Conservation (phyloP, 2,888 invertebrate species). For the Scaptomyza reducta region DNA sequence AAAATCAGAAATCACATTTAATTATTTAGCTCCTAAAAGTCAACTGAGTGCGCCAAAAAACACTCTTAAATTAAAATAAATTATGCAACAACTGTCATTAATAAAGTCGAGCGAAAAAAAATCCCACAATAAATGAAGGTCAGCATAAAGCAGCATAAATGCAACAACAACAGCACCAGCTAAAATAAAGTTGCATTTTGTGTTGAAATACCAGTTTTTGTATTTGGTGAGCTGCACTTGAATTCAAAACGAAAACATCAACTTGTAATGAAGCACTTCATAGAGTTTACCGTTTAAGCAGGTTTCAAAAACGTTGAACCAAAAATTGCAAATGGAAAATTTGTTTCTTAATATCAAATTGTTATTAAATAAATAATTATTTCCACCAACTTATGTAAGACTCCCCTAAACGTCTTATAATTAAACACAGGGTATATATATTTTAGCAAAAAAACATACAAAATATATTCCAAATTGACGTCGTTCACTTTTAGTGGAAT, state of each 20-base stretch:
- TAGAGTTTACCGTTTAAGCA: slow-evolving; percentile 14
- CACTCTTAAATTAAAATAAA: slow-evolving; percentile 65
- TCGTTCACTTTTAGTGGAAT: slow-evolving; percentile 10
- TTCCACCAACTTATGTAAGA: not conserved
- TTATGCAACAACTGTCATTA: slow-evolving; percentile 79
- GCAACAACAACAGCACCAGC: slow-evolving; percentile 46
- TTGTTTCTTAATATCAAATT: not conserved
- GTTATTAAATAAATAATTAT: not conserved
- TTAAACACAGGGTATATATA: not conserved
- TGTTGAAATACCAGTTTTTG: slow-evolving; percentile 77
- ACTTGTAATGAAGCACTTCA: not conserved
- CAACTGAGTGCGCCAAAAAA: slow-evolving; percentile 51
- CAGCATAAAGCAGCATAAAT: slow-evolving; percentile 72
- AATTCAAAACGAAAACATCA: slow-evolving; percentile 37
- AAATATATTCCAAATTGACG: not conserved
- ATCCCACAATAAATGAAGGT: slow-evolving; percentile 78
- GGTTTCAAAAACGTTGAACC: not conserved
- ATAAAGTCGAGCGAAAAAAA: slow-evolving; percentile 72
- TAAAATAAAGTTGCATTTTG: slow-evolving; percentile 72
- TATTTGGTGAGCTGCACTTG: slow-evolving; percentile 77
- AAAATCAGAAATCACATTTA: slow-evolving; percentile 57
- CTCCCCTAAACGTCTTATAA: not conserved
- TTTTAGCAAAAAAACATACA: too few relatives aligned
- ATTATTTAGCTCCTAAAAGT: slow-evolving; percentile 62
- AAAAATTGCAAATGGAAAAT: not conserved